phyloP scores from a whole-genome alignment of 1,140 invertebrate genomes.

The Penaeus japonicus region DNA sequence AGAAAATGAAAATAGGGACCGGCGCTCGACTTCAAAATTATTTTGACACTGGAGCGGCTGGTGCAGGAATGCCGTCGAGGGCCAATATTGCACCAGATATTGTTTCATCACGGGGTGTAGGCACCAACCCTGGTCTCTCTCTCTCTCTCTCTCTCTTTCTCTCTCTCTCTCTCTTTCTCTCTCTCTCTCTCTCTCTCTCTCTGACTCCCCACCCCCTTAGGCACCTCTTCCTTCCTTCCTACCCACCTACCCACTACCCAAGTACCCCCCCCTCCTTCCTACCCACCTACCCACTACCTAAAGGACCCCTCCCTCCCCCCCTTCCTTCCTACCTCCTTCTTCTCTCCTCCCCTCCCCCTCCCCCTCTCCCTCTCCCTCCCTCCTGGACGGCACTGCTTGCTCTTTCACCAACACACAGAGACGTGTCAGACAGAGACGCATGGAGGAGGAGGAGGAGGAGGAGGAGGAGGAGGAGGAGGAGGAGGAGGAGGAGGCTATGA shows the following conservation, averaged over 20 bases:
- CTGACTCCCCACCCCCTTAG: not conserved
- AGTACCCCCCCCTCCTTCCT: not conserved
- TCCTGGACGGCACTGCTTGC: too few species aligned
- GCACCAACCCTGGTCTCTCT: not conserved
- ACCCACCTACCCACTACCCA: not conserved
- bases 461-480: too few species aligned
- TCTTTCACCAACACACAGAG: too few species aligned
- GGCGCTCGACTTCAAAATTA: slow-evolving; percentile 55
- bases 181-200: not conserved
- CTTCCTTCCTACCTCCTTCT: not conserved
- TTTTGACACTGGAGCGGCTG: slow-evolving; percentile 55
- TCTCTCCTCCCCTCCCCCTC: not conserved
- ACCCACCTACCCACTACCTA: slow-evolving; percentile 16
- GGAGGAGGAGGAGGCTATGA: too few species aligned
- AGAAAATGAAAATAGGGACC: slow-evolving; percentile 56
- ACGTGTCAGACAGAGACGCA: too few species aligned
- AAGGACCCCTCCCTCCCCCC: not conserved
- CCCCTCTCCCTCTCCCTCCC: not conserved
- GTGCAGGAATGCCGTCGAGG: slow-evolving; percentile 54
- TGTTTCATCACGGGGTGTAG: slow-evolving; percentile 46
- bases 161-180: not conserved
- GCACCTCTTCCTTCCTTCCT: slow-evolving; percentile 2
- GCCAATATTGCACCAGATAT: slow-evolving; percentile 55
- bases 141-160: not conserved
- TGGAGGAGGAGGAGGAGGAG: too few species aligned